Percentiles rank a stretch among this genome's conserved stretches.
Evolutionary conservation across 2,888 invertebrate genomes (phyloP).

Genomic region (Nomada flava): DNA sequence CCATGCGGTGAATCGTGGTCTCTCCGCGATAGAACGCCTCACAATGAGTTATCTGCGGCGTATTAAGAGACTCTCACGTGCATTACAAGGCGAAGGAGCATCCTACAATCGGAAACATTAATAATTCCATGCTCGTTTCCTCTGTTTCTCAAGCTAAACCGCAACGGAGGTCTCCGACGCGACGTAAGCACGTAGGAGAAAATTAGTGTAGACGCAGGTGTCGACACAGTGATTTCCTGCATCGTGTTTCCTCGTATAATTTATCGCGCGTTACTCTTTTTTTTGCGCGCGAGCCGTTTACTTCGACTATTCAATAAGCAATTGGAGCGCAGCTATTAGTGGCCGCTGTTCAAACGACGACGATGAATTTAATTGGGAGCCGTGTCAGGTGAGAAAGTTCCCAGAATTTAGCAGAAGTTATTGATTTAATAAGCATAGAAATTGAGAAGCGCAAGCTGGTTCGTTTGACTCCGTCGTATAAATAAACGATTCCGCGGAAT

Average conservation of each 20-base stretch:
- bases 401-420: constrained; percentile 36
- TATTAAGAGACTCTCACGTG: constrained; percentile 24
- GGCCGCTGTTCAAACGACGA: constrained; percentile 32
- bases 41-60: constrained; percentile 20
- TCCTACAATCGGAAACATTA: constrained; percentile 9
- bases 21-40: constrained; percentile 16
- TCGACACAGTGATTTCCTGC: neutral
- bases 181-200: neutral
- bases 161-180: neutral
- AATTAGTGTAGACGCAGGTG: neutral
- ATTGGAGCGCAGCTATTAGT: constrained; percentile 24
- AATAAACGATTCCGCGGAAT: constrained; percentile 15
- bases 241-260: too few relatives aligned
- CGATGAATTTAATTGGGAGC: constrained; percentile 19
- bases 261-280: neutral
- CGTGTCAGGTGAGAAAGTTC: constrained; percentile 50
- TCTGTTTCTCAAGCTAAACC: neutral
- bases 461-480: neutral
- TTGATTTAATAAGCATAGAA: constrained; percentile 38
- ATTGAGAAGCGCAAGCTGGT: constrained; percentile 6
- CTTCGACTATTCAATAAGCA: neutral
- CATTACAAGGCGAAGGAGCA: neutral
- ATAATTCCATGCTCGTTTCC: neutral
- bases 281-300: neutral
- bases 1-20: constrained; percentile 16